A percentile compares a stretch with the other conserved stretches of the same genome.
Evolutionary conservation across 2,888 invertebrate genomes (phyloP).

Genomic region (Drosophila eohydei): DNA sequence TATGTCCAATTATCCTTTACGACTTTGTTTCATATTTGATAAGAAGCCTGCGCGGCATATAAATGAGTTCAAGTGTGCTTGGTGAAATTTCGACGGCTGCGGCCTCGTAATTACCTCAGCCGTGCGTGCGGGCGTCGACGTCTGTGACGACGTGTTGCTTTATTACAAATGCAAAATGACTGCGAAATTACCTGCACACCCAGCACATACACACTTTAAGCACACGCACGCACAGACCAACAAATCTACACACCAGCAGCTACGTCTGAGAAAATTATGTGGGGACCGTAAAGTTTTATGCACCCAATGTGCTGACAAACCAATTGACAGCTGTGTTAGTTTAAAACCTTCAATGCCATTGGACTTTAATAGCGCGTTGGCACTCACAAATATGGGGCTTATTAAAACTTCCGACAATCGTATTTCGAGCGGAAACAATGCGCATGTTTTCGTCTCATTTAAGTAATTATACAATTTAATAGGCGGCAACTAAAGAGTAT

Average conservation of each 20-base stretch:
- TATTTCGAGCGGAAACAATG: slow-evolving; percentile 31
- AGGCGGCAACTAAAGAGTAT: slow-evolving; percentile 28
- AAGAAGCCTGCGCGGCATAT: slow-evolving; percentile 76
- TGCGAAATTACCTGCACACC: slow-evolving; percentile 69
- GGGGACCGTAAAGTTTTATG: slow-evolving; percentile 67
- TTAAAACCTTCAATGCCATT: slow-evolving; percentile 36
- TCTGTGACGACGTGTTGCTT: slow-evolving; percentile 75
- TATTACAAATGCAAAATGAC: slow-evolving; percentile 81
- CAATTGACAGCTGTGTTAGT: slow-evolving; percentile 67
- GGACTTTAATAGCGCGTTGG: slow-evolving; percentile 34
- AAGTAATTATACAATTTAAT: slow-evolving; percentile 66
- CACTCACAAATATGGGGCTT: slow-evolving; percentile 14
- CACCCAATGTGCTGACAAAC: slow-evolving; percentile 62
- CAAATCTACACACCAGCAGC: slow-evolving; percentile 10
- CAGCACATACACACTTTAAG: slow-evolving; percentile 3
- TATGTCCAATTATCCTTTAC: slow-evolving; percentile 79
- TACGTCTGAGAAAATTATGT: slow-evolving; percentile 67
- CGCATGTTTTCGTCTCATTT: slow-evolving; percentile 45
- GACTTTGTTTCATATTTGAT: slow-evolving; percentile 81
- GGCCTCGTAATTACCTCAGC: slow-evolving; percentile 66
- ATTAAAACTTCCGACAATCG: slow-evolving; percentile 37
- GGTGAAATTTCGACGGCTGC: slow-evolving; percentile 46
- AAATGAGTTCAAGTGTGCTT: slow-evolving; percentile 62
- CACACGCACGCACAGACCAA: slow-evolving; percentile 15
- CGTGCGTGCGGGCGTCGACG: slow-evolving; percentile 51